Base-by-base conservation (phyloP, 2,113 vertebrate species). In the Paedocypris sp. region DNA sequence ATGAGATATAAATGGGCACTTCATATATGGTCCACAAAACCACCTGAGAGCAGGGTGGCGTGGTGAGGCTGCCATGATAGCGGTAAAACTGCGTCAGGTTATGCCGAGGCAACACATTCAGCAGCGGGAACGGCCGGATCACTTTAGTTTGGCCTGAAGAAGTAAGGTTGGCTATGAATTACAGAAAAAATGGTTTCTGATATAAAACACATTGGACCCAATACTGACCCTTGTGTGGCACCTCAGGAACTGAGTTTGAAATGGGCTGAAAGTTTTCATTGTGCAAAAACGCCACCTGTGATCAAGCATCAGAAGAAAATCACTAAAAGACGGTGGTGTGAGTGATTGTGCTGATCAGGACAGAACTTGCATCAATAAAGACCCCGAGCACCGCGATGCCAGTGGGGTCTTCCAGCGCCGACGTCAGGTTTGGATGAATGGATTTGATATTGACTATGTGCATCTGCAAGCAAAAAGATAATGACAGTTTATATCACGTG, bases 31-130 rank as follows among this genome's bases (percentile, higher is more conserved):
- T 93, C 90, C 92, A 93, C 22, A 88, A 0, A 0, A 91, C 89
- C 0, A 42, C 77, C 19, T 88, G 84, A 0, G 82, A 76, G 41
- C 91, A 96, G 4, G 82, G 83, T 0, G 89, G 90, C 0, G 83
- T 96, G 72, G 91, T 94, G 60, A 93, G 85, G 42, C 89, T 92
- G 48, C 91, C 88, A 1, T 79, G 70, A 35, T 93, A 91, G 56
- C 88, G 80, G 67, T 87, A 91, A 75, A 88, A 91, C 64, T 79
- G 58, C 0, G 74, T 79, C 56, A 93, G 82, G n/a, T 51, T 76
- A 3, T 58, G 8, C 0, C 70, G 3, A 0, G 88, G 90, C 53
- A 92, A 79, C 5, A 93, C 81, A 1, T 68, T 82, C 63, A 83
- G 67, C 75, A 92, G 74, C 0, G 81, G 81, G 60, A 92, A 94